Evolutionary conservation across 2,888 invertebrate species (phyloP), one percentile per base, ranked within the genome.

Genomic region (Drosophila formosana): DNA sequence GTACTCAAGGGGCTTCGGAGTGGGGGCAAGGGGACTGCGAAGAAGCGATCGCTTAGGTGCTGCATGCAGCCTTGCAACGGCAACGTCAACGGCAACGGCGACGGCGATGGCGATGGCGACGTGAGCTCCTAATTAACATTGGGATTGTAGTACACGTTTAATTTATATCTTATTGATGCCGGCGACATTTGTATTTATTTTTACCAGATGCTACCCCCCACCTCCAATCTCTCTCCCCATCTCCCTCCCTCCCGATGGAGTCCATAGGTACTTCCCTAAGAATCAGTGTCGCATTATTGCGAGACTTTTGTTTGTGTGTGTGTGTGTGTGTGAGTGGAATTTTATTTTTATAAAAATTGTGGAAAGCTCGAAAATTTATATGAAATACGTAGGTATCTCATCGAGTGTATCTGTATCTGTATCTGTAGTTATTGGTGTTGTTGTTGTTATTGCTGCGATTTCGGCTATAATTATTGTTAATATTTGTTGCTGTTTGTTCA

Each of bases 101-200:
- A 18, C 18, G 18, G 18, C 18, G 2, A 18, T 2, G 18, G 18
- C 18, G 1, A 18, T 1, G 18, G 18, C 18, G 18, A 18, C 89
- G 89, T 88, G 89, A 82, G 76, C 80, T 73, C 87, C 88, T 80
- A 90, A 89, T 89, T 89, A 89, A 88, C 89, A 87, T 81, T 72
- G 72, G 80, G 70, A 85, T 89, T 86, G 76, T 82, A 86, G 78
- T 88, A 86, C 88, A 82, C 69, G 66, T 87, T 89, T 89, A 88
- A 89, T 89, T 88, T 88, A 88, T 88, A 89, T 73, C 88, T 74
- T 88, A 88, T 86, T 86, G 86, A 86, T 86, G 89, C 87, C 84
- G 72, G 86, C 89, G 85, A 86, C 88, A 89, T 86, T 89, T 88
- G 84, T 75, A 77, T 89, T 86, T 89, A 88, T 86, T 88, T 86